Evolutionary conservation across 2,113 vertebrate species (phyloP), one percentile per base, ranked within the genome.

Genomic region (Nothoprocta pentlandii): DNA sequence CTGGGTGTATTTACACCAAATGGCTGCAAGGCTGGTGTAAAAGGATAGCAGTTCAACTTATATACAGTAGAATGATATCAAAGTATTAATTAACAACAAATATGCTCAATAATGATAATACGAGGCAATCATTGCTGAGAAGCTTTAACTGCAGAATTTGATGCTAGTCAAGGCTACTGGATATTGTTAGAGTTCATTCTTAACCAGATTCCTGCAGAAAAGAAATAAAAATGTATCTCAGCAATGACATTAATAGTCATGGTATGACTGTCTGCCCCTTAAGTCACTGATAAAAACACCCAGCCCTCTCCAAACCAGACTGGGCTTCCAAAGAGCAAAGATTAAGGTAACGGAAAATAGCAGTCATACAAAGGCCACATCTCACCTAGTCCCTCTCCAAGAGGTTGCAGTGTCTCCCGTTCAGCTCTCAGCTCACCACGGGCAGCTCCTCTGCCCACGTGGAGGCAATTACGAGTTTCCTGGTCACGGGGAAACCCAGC

Each of bases 1-100:
- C 93, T 94, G 89, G 62, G 58, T 66, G 74, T 54, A 49, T n/a
- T 89, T 54, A 67, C 87, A 53, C 69, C 79, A 94, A 93, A 86
- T 16, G 71, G 64, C 66, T 73, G 34, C 0, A 5, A 94, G 58
- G 51, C 32, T 58, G 58, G 51, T 2, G 4, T 61, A 53, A 71
- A 77, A 91, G 8, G 21, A 16, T 44, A 90, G 85, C 34, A 49
- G 41, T 73, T 51, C 39, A 88, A 49, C 28, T 77, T 67, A 79
- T 5, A 3, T 4, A 85, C 47, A 79, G 14, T 44, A 63, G 94
- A 89, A 69, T 16, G n/a, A 17, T 58, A 73, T 54, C 58, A 66
- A 89, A 86, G n/a, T 2, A 76, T 30, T 56, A 87, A 78, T 84
- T 80, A 70, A 85, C 41, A 92, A 80, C 81, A 83, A 87, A 46